phyloP scores from a whole-genome alignment of 2,888 invertebrate species.

The Hyposoter dolosus region DNA sequence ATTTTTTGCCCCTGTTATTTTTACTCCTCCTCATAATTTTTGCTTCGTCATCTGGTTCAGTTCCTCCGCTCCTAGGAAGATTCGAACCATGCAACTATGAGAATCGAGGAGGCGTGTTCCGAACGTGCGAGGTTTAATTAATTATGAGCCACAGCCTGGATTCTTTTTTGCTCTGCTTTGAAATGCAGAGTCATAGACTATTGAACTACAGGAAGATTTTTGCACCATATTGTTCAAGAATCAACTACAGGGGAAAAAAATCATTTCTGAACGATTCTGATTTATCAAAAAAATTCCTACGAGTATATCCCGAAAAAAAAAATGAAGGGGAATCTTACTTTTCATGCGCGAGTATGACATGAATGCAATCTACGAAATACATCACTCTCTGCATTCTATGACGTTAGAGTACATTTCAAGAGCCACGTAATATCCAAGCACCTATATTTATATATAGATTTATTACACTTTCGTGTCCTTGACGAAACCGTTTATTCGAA shows the following conservation, averaged over 20 bases:
- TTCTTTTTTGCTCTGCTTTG: slow-evolving; percentile 19
- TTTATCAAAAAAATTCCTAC: not conserved
- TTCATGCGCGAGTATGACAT: not conserved
- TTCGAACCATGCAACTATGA: slow-evolving; percentile 11
- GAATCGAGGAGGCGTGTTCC: slow-evolving; percentile 29
- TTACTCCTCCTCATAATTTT: not conserved
- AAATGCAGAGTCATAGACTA: slow-evolving; percentile 13
- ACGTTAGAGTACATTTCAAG: not conserved
- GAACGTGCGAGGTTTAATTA: slow-evolving; percentile 51
- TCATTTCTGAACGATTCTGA: no score
- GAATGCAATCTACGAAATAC: not conserved
- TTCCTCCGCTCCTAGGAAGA: slow-evolving; percentile 32
- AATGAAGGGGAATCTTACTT: not conserved
- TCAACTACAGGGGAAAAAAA: not conserved
- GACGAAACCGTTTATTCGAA: slow-evolving; percentile 5
- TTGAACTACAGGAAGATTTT: slow-evolving; percentile 6
- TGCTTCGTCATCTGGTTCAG: slow-evolving; percentile 38
- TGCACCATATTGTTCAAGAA: not conserved
- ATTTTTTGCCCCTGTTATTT: not conserved
- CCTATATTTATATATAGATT: not conserved
- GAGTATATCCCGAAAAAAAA: not conserved
- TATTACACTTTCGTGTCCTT: not conserved
- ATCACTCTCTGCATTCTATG: not conserved
- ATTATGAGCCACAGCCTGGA: slow-evolving; percentile 53
- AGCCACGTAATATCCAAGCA: not conserved